These are phyloP conservation scores for Lepeophtheirus nordmannii DNA, from an alignment of 2,888 invertebrate genomes.

Conservation along the genomic window DNA sequence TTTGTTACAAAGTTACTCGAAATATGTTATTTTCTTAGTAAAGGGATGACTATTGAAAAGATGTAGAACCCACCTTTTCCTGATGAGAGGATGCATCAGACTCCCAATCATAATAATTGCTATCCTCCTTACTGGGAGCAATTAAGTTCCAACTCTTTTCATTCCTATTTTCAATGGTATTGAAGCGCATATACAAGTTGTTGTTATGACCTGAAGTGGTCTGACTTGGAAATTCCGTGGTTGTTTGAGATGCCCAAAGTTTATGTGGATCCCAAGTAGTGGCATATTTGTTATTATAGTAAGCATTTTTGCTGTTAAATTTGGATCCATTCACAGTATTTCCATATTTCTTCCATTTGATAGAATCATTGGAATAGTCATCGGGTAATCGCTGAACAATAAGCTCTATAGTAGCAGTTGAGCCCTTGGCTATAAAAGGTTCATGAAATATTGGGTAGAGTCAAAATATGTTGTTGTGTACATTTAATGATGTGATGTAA, in stretches of 20 bases:
- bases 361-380: background rate
- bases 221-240: background rate
- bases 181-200: conserved; percentile 8
- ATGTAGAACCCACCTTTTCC: background rate
- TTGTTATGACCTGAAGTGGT: background rate
- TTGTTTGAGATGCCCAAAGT: background rate
- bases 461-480: background rate
- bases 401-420: background rate
- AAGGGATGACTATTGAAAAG: no score
- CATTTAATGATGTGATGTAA: no score
- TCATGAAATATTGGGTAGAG: background rate
- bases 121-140: background rate
- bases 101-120: background rate
- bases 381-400: background rate
- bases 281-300: background rate
- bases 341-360: conserved; percentile 2
- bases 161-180: background rate
- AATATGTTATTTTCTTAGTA: background rate
- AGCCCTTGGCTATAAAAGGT: background rate
- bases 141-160: background rate
- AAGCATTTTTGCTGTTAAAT: background rate
- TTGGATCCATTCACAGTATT: background rate
- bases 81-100: background rate
- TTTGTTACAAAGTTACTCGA: background rate
- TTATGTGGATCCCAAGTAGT: background rate